These are phyloP conservation scores for Aphelenchoides bicaudatus DNA, from an alignment of 2,888 invertebrate species.

Conservation along the genomic window DNA sequence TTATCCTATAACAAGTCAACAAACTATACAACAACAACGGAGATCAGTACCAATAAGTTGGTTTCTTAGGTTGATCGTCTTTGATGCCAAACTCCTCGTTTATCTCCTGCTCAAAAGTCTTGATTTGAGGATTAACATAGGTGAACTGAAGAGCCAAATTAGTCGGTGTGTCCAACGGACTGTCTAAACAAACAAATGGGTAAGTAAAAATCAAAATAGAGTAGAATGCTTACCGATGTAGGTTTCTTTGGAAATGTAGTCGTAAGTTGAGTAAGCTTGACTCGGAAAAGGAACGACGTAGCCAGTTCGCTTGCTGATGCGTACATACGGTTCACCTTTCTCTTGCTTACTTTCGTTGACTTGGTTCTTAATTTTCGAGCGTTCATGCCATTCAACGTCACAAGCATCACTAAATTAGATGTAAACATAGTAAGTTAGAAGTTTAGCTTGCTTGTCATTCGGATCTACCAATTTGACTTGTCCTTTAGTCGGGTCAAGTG, in stretches of 20 bases:
- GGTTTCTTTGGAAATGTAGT: conserved; percentile 46
- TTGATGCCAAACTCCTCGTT: conserved; percentile 45
- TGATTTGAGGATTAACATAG: conserved; percentile 47
- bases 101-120: conserved; percentile 55
- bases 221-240: conserved; percentile 48
- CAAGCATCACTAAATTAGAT: conserved; percentile 33
- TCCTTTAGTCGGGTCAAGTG: conserved; percentile 44
- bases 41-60: conserved; percentile 40
- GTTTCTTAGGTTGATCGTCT: conserved; percentile 25
- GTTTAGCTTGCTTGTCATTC: conserved; percentile 42
- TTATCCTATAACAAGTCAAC: not conserved
- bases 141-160: conserved; percentile 47
- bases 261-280: conserved; percentile 53
- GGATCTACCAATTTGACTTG: conserved; percentile 57
- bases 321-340: conserved; percentile 32
- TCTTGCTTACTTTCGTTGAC: no score
- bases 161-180: conserved; percentile 51
- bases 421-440: conserved; percentile 14
- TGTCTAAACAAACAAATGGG: conserved; percentile 37
- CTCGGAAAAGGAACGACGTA: conserved; percentile 55
- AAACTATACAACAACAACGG: not conserved
- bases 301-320: conserved; percentile 49
- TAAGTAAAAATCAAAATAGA: conserved; percentile 14
- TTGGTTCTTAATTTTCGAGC: conserved; percentile 23
- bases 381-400: conserved; percentile 47